Conservation (phyloP, 2,888 invertebrate species). For the Eledona agricola region DNA sequence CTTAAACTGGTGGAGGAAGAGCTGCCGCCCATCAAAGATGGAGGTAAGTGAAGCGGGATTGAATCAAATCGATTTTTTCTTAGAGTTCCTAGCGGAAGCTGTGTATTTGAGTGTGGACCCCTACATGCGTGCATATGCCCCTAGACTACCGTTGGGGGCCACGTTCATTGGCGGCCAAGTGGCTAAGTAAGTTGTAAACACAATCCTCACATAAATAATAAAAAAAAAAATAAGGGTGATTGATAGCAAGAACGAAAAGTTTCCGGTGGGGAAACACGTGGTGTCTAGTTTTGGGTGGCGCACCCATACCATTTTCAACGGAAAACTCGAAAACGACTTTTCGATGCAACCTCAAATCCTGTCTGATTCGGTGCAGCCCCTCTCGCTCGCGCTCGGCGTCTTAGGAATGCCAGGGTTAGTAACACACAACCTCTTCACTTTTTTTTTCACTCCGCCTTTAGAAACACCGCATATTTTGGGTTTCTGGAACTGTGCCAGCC, state of each 20-base stretch:
- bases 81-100: slow-evolving; percentile 73
- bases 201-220: neutral
- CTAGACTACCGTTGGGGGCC: slow-evolving; percentile 65
- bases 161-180: slow-evolving; percentile 78
- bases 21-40: slow-evolving; percentile 70
- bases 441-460: slow-evolving; percentile 51
- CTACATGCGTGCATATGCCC: slow-evolving; percentile 72
- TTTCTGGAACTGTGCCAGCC: slow-evolving; percentile 74
- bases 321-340: slow-evolving; percentile 56
- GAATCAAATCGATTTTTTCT: too few relatives aligned
- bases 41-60: too few relatives aligned
- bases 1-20: slow-evolving; percentile 74
- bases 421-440: too few relatives aligned
- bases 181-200: slow-evolving; percentile 66
- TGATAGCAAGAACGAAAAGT: slow-evolving; percentile 72
- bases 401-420: slow-evolving; percentile 77
- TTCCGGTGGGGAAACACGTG: slow-evolving; percentile 71
- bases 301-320: slow-evolving; percentile 67
- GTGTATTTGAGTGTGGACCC: slow-evolving; percentile 78
- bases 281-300: slow-evolving; percentile 76
- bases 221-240: slow-evolving; percentile 65
- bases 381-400: slow-evolving; percentile 72
- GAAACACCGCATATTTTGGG: slow-evolving; percentile 79
- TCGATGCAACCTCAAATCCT: too few relatives aligned
- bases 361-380: slow-evolving; percentile 64